Evolutionary conservation across 2,888 invertebrate species (phyloP), one percentile per base, ranked within the genome.

Genomic region (Macropis europaea): DNA sequence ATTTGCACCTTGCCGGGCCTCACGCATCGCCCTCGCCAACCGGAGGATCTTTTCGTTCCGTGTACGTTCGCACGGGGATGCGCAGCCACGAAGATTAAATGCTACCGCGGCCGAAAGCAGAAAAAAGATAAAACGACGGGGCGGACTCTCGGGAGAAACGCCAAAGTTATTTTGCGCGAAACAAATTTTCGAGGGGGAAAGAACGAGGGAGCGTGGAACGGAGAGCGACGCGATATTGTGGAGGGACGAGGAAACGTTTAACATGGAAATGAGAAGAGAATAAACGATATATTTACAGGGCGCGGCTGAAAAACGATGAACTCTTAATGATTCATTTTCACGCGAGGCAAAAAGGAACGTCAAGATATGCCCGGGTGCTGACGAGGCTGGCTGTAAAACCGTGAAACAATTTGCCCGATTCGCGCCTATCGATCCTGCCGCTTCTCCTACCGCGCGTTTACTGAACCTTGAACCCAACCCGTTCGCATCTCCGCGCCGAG

Each of bases 1-100:
- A 80, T 80, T 79, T 77, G 79, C 81, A 79, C 81, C 81, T 80
- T 77, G 67, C 77, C 73, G 56, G 63, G 76, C 76, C 77, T 76
- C 77, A 76, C 76, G 79, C 79, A 59, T 75, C 77, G 77, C 62
- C 66, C 60, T 40, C 40, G 53, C 63, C 60, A 7, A 67, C 73
- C 47, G 52, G 48, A 64, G 57, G 60, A 77, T 69, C 69, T 59
- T 69, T 77, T 61, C 64, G 45, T 74, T 57, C 28, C 54, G 64
- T 45, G 40, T n/a, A n/a, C n/a, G n/a, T n/a, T n/a, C 24, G 6
- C 50, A 47, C 36, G 62, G 36, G 59, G 47, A 56, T 56, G 47
- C 52, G 62, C 67, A 50, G 34, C 42, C 59, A 42, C 60, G 68
- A 54, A 68, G 59, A 77, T 77, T 73, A 76, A 73, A 66, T 50